Evolutionary conservation across 2,888 invertebrate species (phyloP), one percentile per base, ranked within the genome.

Genomic region (Cantharis flavilabris): DNA sequence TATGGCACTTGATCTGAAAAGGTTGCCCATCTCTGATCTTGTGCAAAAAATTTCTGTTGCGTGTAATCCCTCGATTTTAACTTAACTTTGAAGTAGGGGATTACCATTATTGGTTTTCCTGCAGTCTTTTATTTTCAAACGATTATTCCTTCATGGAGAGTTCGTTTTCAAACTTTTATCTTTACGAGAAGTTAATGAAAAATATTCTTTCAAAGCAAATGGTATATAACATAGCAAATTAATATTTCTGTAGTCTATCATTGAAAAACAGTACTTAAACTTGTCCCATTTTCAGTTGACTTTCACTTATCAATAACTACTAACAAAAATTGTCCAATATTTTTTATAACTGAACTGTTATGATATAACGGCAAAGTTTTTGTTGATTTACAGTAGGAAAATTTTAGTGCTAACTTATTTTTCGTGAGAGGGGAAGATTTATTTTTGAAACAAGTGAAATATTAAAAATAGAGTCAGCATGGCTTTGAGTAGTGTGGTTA

Each of bases 381-480:
- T 49, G 49, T 49, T n/a, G 9, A n/a, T 49, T 49, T n/a, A 49
- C n/a, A 7, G 7, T 49, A 9, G 5, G 7, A 49, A n/a, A 49
- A n/a, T 49, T 49, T 33, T n/a, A 49, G 49, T 49, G 49, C 7
- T 49, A 49, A 65, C 20, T 65, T 65, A 9, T 16, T 65, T 65
- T 23, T 18, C 9, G 49, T 49, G 49, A 49, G 33, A 65, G 23
- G 65, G 65, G 65, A 67, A 5, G 3, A 33, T 30, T 49, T 70
- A 70, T 70, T 70, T 70, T 70, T 16, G 28, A 18, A 49, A 10
- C 70, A 70, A 14, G 23, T 30, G 14, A 72, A 49, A 30, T 26
- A 14, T 64, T 72, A 64, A 64, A 72, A 64, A 72, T 72, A 72
- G 63, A 28, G 26, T 63, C 26, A 70, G 70, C 70, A 23, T 70